Conservation (phyloP, 2,113 vertebrate genomes). For the Spizaetus ornatus region DNA sequence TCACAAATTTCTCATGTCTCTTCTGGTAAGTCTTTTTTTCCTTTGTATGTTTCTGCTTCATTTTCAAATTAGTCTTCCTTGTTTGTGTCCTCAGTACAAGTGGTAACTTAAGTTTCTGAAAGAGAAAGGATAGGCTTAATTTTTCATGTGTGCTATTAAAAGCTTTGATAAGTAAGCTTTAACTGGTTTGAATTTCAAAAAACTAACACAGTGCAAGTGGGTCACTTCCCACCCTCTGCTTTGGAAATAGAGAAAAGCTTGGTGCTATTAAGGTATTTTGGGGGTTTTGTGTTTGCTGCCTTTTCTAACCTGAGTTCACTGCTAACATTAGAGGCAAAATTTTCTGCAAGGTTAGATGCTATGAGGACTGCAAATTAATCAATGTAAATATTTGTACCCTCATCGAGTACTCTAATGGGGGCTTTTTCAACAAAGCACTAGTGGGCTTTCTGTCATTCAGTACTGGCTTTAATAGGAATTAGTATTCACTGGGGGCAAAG, state of each 20-base stretch:
- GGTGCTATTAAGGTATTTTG: background rate
- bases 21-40: conserved; percentile 80
- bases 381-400: background rate
- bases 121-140: background rate
- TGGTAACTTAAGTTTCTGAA: background rate
- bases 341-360: background rate
- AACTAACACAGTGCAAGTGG: background rate
- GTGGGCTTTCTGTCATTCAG: background rate
- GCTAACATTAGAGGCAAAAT: background rate
- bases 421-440: background rate
- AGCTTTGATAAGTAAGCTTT: background rate
- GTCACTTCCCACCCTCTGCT: background rate
- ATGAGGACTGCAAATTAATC: background rate
- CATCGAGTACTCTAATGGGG: background rate
- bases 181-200: background rate
- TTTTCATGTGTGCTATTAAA: background rate
- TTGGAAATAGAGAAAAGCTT: background rate
- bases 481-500: background rate
- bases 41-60: background rate
- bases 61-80: background rate
- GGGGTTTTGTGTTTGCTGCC: background rate
- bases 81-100: background rate
- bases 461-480: background rate
- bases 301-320: background rate
- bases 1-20: conserved; percentile 89